phyloP scores from a whole-genome alignment of 2,888 invertebrate genomes.

The Euphydryas editha region DNA sequence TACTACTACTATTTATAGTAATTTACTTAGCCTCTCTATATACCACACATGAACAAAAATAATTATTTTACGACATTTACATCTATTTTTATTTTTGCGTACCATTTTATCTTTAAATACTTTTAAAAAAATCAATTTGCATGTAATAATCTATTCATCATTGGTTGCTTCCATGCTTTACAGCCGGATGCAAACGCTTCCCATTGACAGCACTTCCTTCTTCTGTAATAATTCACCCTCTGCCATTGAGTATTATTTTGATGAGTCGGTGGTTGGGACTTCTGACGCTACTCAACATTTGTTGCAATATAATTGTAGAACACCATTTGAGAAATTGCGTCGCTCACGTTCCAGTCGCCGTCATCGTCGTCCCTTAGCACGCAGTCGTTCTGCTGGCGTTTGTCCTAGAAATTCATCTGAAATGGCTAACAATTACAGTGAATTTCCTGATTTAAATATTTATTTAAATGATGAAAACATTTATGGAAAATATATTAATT shows the following conservation, averaged over 20 bases:
- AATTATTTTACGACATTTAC: neutral
- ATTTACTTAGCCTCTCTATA: neutral
- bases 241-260: conserved; percentile 48
- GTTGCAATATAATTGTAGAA: conserved; percentile 7
- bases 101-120: neutral
- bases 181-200: conserved; percentile 70
- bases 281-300: conserved; percentile 5
- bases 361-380: conserved; percentile 57
- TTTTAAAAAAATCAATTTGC: conserved; percentile 23
- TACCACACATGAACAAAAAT: neutral
- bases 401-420: conserved; percentile 56
- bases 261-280: conserved; percentile 27
- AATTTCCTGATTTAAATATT: conserved; percentile 53
- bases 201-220: conserved; percentile 66
- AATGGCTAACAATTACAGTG: conserved; percentile 67
- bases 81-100: conserved; percentile 25
- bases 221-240: conserved; percentile 71
- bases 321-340: conserved; percentile 40
- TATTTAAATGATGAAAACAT: conserved; percentile 3
- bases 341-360: conserved; percentile 57
- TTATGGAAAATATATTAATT: conserved; percentile 6
- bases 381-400: conserved; percentile 68
- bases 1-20: neutral
- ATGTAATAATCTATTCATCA: conserved; percentile 31
- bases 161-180: conserved; percentile 49